Base-by-base conservation (phyloP, 2,888 invertebrate species). In the Epinotia bilunana region DNA sequence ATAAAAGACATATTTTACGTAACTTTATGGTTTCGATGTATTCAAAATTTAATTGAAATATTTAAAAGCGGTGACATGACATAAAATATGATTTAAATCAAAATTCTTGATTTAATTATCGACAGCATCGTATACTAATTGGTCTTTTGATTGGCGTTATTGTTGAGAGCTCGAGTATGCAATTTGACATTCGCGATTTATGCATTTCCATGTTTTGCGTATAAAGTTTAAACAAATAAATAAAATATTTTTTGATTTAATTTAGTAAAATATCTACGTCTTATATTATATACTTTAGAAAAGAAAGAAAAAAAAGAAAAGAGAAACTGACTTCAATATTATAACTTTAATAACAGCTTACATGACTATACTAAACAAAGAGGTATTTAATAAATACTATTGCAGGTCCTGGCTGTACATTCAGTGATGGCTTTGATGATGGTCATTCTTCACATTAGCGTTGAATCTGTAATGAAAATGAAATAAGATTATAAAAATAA, bases 401-500 rank as follows among this genome's bases (percentile, higher is more conserved):
- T 63, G 49, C 71, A 76, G 67, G 65, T 65, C 60, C 67, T 18
- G 63, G 18, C 12, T 20, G 43, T 12, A 18, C 18, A 18, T 6
- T 67, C 49, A 64, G 23, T 68, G 73, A 23, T 77, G 77, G 62
- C 72, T 80, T 60, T 83, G 71, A 46, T 81, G 79, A 73, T 83
- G 80, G 69, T 82, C 81, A 55, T 80, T 77, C 73, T 89, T 91
- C 5, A 95, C 94, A n/a, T 93, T 87, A 1, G 95, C 95, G 78
- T 92, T 94, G 83, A 95, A 95, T 71, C 95, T 95, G n/a, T 77
- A 83, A 73, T 61, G 75, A 58, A 74, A 69, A 73, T 74, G 43
- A 64, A 72, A 13, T 70, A n/a, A 62, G 18, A 65, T 53, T 9
- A 33, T 65, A 9, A 11, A 4, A 43, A 4, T 9, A 62, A 3